A percentile compares a stretch with the other conserved stretches of the same genome.
These are phyloP conservation scores for Gasteruption jaculator DNA, from an alignment of 2,888 invertebrate genomes.

Conservation along the genomic window DNA sequence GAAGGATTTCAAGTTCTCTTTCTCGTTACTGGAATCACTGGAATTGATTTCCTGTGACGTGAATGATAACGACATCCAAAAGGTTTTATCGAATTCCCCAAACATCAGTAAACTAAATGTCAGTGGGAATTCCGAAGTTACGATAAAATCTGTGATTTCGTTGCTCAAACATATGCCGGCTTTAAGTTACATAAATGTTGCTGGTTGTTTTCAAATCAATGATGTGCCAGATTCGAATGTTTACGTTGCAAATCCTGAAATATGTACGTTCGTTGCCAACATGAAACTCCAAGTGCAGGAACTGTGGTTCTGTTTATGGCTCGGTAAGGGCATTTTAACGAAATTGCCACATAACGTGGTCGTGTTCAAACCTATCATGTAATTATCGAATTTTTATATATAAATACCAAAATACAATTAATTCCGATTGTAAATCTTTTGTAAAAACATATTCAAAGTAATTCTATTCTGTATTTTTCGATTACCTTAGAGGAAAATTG, in stretches of 20 bases:
- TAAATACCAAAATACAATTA: no score
- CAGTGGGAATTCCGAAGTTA: conserved; percentile 36
- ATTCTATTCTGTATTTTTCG: conserved; percentile 8
- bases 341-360: conserved; percentile 35
- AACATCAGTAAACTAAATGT: conserved; percentile 37
- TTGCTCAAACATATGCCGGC: conserved; percentile 38
- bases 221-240: conserved; percentile 29
- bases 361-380: conserved; percentile 37
- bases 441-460: no score
- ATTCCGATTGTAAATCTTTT: no score
- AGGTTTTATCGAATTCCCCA: conserved; percentile 32
- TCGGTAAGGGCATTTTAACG: conserved; percentile 27
- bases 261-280: conserved; percentile 36
- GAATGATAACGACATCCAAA: conserved; percentile 35
- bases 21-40: conserved; percentile 36
- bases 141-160: conserved; percentile 28
- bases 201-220: conserved; percentile 34
- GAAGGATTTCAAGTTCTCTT: conserved; percentile 25
- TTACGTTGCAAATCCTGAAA: conserved; percentile 32
- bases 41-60: conserved; percentile 39
- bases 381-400: no score
- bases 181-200: conserved; percentile 34
- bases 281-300: conserved; percentile 33
- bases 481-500: conserved; percentile 55
- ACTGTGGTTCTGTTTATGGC: conserved; percentile 41